A percentile compares a stretch with the other conserved stretches of the same genome.
phyloP scores from a whole-genome alignment of 2,888 invertebrate genomes.

The Brachyopa scutellaris region DNA sequence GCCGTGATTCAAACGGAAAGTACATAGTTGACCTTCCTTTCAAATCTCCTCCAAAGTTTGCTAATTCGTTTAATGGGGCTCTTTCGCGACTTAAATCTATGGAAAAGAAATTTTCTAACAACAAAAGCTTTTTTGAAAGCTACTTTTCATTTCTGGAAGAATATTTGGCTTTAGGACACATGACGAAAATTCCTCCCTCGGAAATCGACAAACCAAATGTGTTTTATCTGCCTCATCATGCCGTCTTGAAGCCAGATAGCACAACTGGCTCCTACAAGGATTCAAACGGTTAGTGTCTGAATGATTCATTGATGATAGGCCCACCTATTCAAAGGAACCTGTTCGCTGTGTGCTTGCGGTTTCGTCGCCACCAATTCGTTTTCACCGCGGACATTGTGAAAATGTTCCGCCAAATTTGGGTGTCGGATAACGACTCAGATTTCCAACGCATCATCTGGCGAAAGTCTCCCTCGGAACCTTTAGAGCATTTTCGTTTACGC shows the following conservation, averaged over 20 bases:
- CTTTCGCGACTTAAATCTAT: neutral
- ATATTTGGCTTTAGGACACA: constrained; percentile 22
- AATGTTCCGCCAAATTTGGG: constrained; percentile 37
- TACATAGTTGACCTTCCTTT: constrained; percentile 27
- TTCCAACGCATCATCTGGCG: constrained; percentile 28
- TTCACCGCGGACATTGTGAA: constrained; percentile 19
- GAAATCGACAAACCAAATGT: constrained; percentile 4
- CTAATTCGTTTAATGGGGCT: neutral
- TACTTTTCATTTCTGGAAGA: constrained; percentile 14
- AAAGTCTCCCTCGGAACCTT: neutral
- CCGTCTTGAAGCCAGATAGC: constrained; percentile 15
- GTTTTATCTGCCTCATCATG: constrained; percentile 33
- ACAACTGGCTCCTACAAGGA: constrained; percentile 10
- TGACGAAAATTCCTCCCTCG: neutral
- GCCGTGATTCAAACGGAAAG: neutral
- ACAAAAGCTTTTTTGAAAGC: neutral
- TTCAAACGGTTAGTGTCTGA: neutral
- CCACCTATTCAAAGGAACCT: constrained; percentile 15
- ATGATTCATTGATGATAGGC: constrained; percentile 6
- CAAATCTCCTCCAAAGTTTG: constrained; percentile 6
- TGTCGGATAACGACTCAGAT: no score
- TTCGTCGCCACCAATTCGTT: no score
- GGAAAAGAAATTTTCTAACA: constrained; percentile 10
- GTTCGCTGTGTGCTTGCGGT: constrained; percentile 9
- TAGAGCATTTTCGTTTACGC: no score